Conservation (phyloP, 2,113 vertebrate genomes). For the Saguinus imperator region DNA sequence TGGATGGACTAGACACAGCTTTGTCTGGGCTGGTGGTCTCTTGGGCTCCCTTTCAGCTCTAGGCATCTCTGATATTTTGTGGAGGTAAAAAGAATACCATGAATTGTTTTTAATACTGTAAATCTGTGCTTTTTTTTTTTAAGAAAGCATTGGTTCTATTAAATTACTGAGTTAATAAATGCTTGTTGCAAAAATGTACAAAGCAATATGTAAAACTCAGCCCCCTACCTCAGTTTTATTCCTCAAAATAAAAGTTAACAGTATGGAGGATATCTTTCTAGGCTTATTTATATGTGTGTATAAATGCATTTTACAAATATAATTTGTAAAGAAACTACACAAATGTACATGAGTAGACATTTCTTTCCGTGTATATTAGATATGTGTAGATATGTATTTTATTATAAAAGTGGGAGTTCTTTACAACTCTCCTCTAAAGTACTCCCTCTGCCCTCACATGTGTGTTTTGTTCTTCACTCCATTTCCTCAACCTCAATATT, state of each 20-base stretch:
- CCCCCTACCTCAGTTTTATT: background rate
- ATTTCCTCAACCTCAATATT: background rate
- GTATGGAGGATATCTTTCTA: background rate
- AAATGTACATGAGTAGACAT: background rate
- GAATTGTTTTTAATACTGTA: background rate
- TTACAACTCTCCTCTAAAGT: background rate
- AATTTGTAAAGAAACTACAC: background rate
- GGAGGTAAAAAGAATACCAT: conserved; percentile 20
- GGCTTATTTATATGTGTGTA: background rate
- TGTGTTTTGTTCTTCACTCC: background rate
- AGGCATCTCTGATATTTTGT: conserved; percentile 28
- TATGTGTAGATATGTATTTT: background rate
- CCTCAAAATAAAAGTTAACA: background rate
- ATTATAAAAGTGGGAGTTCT: conserved; percentile 13
- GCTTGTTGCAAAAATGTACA: background rate
- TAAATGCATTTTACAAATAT: background rate
- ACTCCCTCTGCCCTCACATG: background rate
- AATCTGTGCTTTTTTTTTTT: conserved; percentile 3
- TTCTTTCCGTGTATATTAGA: background rate
- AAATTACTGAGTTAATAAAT: conserved; percentile 29
- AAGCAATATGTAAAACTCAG: background rate
- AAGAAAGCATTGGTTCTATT: conserved; percentile 8
- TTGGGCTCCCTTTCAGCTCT: conserved; percentile 23
- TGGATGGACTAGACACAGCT: conserved; percentile 23
- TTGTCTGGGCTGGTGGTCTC: conserved; percentile 51